phyloP scores from a whole-genome alignment of 1,140 invertebrate genomes.

The Plectus sambesii region DNA sequence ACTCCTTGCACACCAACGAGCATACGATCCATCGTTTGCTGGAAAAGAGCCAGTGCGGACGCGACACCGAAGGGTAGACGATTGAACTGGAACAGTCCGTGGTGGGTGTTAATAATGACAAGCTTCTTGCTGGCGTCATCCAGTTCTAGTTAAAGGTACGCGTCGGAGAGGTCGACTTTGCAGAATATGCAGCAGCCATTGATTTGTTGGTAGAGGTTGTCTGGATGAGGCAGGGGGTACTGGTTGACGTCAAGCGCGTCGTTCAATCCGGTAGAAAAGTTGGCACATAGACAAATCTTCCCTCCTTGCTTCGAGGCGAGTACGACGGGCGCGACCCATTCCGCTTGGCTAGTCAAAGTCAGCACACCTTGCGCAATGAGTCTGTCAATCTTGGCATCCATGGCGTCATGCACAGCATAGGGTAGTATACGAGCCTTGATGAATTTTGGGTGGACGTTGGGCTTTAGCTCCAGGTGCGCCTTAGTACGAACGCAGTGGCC shows the following conservation, averaged over 20 bases:
- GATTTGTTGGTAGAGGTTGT: slow-evolving; percentile 34
- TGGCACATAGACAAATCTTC: slow-evolving; percentile 44
- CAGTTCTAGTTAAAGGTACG: slow-evolving; percentile 29
- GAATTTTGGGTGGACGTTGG: slow-evolving; percentile 6
- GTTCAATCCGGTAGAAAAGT: slow-evolving; percentile 43
- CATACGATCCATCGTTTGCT: slow-evolving; percentile 49
- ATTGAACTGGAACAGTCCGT: slow-evolving; percentile 24
- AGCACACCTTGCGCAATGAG: slow-evolving; percentile 40
- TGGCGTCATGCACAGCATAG: not conserved
- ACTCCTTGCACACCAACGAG: slow-evolving; percentile 37
- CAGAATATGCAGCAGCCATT: slow-evolving; percentile 31
- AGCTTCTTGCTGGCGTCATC: slow-evolving; percentile 28
- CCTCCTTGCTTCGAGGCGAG: slow-evolving; percentile 45
- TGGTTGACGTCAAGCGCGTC: slow-evolving; percentile 16
- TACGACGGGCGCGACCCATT: slow-evolving; percentile 48
- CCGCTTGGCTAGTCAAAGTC: slow-evolving; percentile 37
- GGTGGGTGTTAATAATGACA: slow-evolving; percentile 26
- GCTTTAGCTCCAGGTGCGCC: slow-evolving; percentile 10
- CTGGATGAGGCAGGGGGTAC: slow-evolving; percentile 35
- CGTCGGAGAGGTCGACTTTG: slow-evolving; percentile 37
- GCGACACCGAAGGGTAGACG: slow-evolving; percentile 50
- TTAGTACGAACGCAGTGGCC: slow-evolving; percentile 13
- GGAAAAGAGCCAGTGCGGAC: slow-evolving; percentile 50
- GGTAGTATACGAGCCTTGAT: slow-evolving; percentile 13
- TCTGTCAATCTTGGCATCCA: slow-evolving; percentile 16